phyloP scores from a whole-genome alignment of 1,140 invertebrate species.

The Diachasmimorpha longicaudata region DNA sequence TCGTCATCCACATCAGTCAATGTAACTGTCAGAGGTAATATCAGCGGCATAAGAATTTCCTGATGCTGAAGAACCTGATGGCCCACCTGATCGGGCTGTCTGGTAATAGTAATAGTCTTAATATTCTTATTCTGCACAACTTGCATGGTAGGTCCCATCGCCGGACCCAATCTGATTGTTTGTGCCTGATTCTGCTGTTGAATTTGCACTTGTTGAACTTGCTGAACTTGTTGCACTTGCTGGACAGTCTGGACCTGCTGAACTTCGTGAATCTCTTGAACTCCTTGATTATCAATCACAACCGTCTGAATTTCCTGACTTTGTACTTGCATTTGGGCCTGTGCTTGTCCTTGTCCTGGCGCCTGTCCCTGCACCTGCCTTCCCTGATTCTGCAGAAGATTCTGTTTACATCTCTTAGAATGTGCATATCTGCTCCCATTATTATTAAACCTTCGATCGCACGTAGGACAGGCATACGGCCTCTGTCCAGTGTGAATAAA shows the following conservation, averaged over 20 bases:
- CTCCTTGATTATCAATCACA: slow-evolving; percentile 15
- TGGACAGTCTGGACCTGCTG: slow-evolving; percentile 30
- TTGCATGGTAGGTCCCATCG: slow-evolving; percentile 32
- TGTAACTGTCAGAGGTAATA: slow-evolving; percentile 57
- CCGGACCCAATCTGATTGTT: slow-evolving; percentile 14
- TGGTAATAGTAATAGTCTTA: slow-evolving; percentile 57
- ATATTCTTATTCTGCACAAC: slow-evolving; percentile 54
- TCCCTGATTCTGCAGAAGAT: slow-evolving; percentile 39
- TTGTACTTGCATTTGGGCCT: not conserved
- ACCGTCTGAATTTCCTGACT: not conserved
- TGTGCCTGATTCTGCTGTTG: slow-evolving; percentile 20
- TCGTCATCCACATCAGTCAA: slow-evolving; percentile 57
- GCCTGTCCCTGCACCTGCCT: slow-evolving; percentile 13
- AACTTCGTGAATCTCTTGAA: slow-evolving; percentile 27
- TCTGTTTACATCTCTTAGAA: slow-evolving; percentile 59
- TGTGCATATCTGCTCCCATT: slow-evolving; percentile 61
- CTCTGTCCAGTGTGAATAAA: slow-evolving; percentile 68
- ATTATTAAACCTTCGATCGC: slow-evolving; percentile 59
- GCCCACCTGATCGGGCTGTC: slow-evolving; percentile 38
- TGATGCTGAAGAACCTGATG: slow-evolving; percentile 56
- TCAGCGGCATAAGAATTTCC: slow-evolving; percentile 58
- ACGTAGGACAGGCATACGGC: slow-evolving; percentile 62
- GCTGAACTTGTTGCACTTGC: not conserved
- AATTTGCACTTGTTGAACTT: not conserved
- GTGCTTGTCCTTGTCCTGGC: not conserved